Percentiles rank a stretch among this genome's conserved stretches.
These are phyloP conservation scores for Gambelia wislizenii DNA, from an alignment of 2,797 vertebrate genomes.

Conservation along the genomic window DNA sequence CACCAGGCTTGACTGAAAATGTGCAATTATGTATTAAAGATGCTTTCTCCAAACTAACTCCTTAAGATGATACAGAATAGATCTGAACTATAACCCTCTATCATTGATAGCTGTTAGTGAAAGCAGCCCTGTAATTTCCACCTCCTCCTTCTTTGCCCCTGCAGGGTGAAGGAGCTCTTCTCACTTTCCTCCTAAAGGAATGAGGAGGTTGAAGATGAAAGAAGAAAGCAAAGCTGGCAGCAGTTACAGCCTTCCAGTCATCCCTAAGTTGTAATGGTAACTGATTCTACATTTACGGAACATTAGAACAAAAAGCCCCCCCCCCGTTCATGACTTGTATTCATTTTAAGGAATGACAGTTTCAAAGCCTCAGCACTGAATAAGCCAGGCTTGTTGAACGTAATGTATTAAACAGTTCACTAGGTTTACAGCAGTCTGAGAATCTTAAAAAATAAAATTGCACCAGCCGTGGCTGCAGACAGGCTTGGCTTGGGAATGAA, in stretches of 20 bases:
- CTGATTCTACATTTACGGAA: conserved; percentile 39
- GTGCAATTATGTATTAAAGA: conserved; percentile 38
- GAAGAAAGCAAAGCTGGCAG: background rate
- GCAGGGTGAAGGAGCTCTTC: conserved; percentile 1
- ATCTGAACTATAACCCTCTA: conserved; percentile 16
- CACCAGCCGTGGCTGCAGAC: conserved; percentile 38
- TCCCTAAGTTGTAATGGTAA: conserved; percentile 49
- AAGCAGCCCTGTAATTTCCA: conserved; percentile 48
- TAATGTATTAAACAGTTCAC: conserved; percentile 72
- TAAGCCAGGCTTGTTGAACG: conserved; percentile 52
- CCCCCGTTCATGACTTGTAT: conserved; percentile 60
- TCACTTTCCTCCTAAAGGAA: background rate
- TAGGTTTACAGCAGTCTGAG: conserved; percentile 67
- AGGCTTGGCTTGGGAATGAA: conserved; percentile 54
- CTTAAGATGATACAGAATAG: conserved; percentile 47
- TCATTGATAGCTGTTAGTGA: conserved; percentile 20
- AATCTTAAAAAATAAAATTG: conserved; percentile 70
- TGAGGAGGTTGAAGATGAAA: background rate
- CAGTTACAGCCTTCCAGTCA: background rate
- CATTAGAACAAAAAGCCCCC: conserved; percentile 46
- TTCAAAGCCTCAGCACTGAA: conserved; percentile 52
- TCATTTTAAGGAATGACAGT: conserved; percentile 63
- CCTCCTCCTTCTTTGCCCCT: background rate
- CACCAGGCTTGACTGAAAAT: background rate
- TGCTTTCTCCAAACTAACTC: conserved; percentile 23